phyloP scores from a whole-genome alignment of 2,797 vertebrate genomes.

The Takifugu ocellatus region DNA sequence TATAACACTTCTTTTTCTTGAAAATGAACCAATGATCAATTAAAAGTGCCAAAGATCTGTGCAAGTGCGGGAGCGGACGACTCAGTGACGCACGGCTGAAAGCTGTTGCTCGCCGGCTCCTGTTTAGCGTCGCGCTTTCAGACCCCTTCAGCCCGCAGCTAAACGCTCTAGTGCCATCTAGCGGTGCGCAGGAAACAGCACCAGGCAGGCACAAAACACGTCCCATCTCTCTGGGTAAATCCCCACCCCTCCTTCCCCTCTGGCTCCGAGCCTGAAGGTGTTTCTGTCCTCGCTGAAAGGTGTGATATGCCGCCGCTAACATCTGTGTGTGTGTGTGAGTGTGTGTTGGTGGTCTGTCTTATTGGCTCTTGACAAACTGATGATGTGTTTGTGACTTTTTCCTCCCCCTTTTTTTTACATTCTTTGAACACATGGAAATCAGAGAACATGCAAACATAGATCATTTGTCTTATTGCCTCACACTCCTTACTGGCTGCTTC shows the following conservation, averaged over 20 bases:
- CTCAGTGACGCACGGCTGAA: background rate
- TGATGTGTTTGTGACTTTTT: constrained; percentile 10
- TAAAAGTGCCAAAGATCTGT: too few species aligned
- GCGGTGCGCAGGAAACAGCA: constrained; percentile 30
- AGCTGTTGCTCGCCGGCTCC: background rate
- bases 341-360: background rate
- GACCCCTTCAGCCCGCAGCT: background rate
- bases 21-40: too few species aligned
- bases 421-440: constrained; percentile 7
- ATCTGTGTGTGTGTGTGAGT: background rate
- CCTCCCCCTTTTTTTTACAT: constrained; percentile 1
- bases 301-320: constrained; percentile 9
- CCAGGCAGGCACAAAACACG: background rate
- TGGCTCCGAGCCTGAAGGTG: constrained; percentile 4
- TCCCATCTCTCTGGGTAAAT: too few species aligned
- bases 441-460: constrained; percentile 4
- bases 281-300: constrained; percentile 2
- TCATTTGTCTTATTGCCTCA: too few species aligned
- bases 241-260: background rate
- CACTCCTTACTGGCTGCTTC: too few species aligned
- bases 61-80: background rate
- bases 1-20: too few species aligned
- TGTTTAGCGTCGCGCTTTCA: background rate
- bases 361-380: constrained; percentile 38
- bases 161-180: constrained; percentile 68